phyloP scores from a whole-genome alignment of 1,140 invertebrate species.

The Eurytemora carolleeae region DNA sequence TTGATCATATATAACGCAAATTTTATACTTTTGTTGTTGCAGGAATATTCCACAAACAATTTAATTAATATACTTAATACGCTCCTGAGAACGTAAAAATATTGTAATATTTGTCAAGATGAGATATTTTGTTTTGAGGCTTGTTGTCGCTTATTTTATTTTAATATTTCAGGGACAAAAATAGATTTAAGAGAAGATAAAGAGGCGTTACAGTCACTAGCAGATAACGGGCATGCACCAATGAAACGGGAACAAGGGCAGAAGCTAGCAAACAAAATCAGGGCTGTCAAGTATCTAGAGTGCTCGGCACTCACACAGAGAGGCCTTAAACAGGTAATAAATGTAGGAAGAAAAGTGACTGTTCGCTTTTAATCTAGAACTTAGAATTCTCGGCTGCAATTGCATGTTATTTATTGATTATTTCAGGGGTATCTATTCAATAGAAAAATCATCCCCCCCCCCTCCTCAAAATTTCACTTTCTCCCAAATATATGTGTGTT shows the following conservation, averaged over 20 bases:
- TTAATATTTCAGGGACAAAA: slow-evolving; percentile 70
- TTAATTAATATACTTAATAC: too few relatives aligned
- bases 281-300: slow-evolving; percentile 95
- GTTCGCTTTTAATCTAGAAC: slow-evolving; percentile 2
- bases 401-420: slow-evolving; percentile 3
- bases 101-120: too few relatives aligned
- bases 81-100: too few relatives aligned
- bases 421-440: background rate
- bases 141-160: too few relatives aligned
- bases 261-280: slow-evolving; percentile 85
- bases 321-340: slow-evolving; percentile 72
- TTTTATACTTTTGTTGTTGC: too few relatives aligned
- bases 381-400: background rate
- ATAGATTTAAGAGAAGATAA: slow-evolving; percentile 85
- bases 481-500: slow-evolving; percentile 4
- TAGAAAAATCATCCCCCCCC: background rate
- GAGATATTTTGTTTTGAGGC: too few relatives aligned
- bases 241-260: slow-evolving; percentile 86
- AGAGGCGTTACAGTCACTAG: slow-evolving; percentile 67
- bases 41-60: too few relatives aligned
- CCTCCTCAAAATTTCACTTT: slow-evolving; percentile 5
- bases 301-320: slow-evolving; percentile 95
- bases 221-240: slow-evolving; percentile 77
- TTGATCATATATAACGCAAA: too few relatives aligned
- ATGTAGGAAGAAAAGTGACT: slow-evolving; percentile 10